Evolutionary conservation across 1,140 invertebrate species (phyloP).

Genomic region (Zaprionus lachaisei): DNA sequence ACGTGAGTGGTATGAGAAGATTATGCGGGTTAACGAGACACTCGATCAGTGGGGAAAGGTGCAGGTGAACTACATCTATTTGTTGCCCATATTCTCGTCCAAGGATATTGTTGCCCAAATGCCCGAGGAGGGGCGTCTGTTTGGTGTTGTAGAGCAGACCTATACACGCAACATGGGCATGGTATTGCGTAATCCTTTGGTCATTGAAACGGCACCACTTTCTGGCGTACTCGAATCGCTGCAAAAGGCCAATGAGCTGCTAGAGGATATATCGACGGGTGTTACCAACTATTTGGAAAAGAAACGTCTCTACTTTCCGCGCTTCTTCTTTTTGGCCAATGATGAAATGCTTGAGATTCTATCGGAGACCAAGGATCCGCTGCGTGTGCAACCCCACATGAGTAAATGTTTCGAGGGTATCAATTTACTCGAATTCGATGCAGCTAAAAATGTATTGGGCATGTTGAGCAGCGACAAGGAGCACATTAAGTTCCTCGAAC

Average conservation of each 20-base stretch:
- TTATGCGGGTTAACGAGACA: slow-evolving; percentile 91
- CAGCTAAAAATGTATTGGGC: slow-evolving; percentile 91
- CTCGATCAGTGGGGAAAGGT: slow-evolving; percentile 96
- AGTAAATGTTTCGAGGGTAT: slow-evolving; percentile 97
- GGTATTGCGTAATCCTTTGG: slow-evolving; percentile 90
- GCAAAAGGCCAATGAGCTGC: slow-evolving; percentile 88
- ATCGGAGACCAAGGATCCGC: slow-evolving; percentile 95
- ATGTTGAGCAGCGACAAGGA: slow-evolving; percentile 95
- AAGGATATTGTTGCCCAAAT: slow-evolving; percentile 97
- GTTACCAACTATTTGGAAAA: slow-evolving; percentile 96
- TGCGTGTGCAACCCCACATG: slow-evolving; percentile 94
- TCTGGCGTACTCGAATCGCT: slow-evolving; percentile 91
- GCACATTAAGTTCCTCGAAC: slow-evolving; percentile 89
- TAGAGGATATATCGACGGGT: slow-evolving; percentile 94
- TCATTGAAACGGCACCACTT: slow-evolving; percentile 90
- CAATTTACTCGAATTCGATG: slow-evolving; percentile 89
- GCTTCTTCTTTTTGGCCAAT: slow-evolving; percentile 98
- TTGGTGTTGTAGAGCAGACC: slow-evolving; percentile 90
- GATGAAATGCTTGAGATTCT: slow-evolving; percentile 98
- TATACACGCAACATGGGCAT: slow-evolving; percentile 92
- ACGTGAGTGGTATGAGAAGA: slow-evolving; percentile 92
- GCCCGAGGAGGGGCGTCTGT: slow-evolving; percentile 94
- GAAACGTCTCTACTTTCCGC: slow-evolving; percentile 95
- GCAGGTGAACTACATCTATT: slow-evolving; percentile 95
- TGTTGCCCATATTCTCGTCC: slow-evolving; percentile 96